Evolutionary conservation across 2,888 invertebrate species (phyloP).

Genomic region (Ommatoiulus sabulosus): DNA sequence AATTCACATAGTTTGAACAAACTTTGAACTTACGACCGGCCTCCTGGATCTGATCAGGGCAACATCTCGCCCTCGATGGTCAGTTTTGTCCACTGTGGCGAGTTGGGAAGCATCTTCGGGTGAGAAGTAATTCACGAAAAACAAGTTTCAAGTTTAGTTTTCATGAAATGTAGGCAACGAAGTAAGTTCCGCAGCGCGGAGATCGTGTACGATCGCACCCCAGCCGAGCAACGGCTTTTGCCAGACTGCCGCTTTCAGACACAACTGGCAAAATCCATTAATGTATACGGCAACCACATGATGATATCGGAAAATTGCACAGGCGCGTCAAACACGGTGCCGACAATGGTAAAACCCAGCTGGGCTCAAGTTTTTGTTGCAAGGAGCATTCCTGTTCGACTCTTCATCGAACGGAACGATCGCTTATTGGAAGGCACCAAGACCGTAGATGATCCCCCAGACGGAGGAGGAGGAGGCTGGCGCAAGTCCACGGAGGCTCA

Average conservation of each 20-base stretch:
- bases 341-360: slow-evolving; percentile 15
- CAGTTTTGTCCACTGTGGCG: neutral
- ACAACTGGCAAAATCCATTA: slow-evolving; percentile 41
- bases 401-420: neutral
- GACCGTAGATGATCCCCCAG: neutral
- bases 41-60: neutral
- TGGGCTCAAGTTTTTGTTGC: neutral
- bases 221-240: neutral
- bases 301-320: slow-evolving; percentile 42
- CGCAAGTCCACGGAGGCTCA: neutral
- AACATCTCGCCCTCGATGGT: neutral
- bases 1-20: neutral
- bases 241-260: slow-evolving; percentile 31
- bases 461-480: neutral
- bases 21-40: neutral
- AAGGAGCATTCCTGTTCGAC: neutral
- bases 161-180: neutral
- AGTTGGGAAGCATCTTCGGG: neutral
- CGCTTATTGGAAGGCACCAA: slow-evolving; percentile 8
- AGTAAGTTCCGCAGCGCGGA: neutral
- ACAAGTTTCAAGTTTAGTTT: neutral
- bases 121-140: neutral
- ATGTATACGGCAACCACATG: slow-evolving; percentile 33
- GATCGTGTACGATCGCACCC: neutral
- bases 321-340: slow-evolving; percentile 26